These are phyloP conservation scores for Meloidogyne chitwoodi DNA, from an alignment of 1,140 invertebrate genomes.

Conservation along the genomic window DNA sequence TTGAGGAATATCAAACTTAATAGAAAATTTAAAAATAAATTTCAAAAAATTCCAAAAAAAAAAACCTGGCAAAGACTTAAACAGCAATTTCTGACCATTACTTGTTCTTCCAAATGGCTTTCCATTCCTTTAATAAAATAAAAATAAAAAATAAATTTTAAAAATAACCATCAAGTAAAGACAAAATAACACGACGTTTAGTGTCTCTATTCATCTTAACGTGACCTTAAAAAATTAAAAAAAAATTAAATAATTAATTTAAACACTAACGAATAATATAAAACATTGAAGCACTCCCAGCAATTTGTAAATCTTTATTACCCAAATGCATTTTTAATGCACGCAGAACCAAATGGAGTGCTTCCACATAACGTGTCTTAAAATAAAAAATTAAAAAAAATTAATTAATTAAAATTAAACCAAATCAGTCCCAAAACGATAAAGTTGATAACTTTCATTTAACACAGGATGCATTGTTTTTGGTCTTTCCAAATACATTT, in stretches of 20 bases:
- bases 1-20: constrained; percentile 86
- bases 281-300: constrained; percentile 57
- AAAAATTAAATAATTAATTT: not conserved
- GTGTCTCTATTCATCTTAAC: constrained; percentile 53
- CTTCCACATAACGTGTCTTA: constrained; percentile 30
- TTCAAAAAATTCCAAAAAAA: not conserved
- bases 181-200: constrained; percentile 37
- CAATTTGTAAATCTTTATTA: constrained; percentile 43
- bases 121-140: constrained; percentile 37
- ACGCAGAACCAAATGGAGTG: constrained; percentile 26
- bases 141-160: constrained; percentile 13
- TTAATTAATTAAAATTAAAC: constrained; percentile 4
- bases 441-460: constrained; percentile 36
- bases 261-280: constrained; percentile 52
- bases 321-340: constrained; percentile 22
- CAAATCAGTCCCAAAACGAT: constrained; percentile 35
- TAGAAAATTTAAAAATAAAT: too few species aligned
- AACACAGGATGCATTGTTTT: constrained; percentile 35
- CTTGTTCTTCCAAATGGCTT: constrained; percentile 40
- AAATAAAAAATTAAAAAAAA: constrained; percentile 7
- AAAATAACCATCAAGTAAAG: constrained; percentile 38
- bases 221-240: constrained; percentile 5
- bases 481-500: constrained; percentile 31
- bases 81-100: constrained; percentile 29
- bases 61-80: constrained; percentile 16